Evolutionary conservation across 2,888 invertebrate genomes (phyloP), one percentile per base, ranked within the genome.

Genomic region (Thereva unica): DNA sequence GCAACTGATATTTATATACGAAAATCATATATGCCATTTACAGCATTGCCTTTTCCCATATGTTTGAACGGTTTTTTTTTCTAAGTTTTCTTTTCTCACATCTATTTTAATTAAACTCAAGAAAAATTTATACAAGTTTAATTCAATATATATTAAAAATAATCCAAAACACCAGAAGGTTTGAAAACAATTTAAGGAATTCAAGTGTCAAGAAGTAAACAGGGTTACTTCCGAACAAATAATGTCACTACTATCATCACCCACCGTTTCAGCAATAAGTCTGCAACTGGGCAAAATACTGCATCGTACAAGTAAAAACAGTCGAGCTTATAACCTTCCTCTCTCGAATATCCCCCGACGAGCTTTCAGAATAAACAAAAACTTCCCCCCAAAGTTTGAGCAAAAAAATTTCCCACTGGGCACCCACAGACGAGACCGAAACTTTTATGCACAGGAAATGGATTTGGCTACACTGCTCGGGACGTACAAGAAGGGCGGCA

Each of bases 211-310:
- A 61, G 50, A 44, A 23, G 10, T 12, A 61, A 61, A 50, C 49
- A 50, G 41, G 49, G 49, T n/a, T 49, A 41, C 47, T 41, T 50
- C 9, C 42, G 41, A 40, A 41, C 10, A 50, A 50, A 5, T 10
- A 34, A n/a, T 41, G 34, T 3, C 40, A 61, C 61, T 50, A 12
- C 4, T 8, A n/a, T 4, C 12, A 61, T 50, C 61, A 61, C 50
- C 50, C 61, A 34, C 40, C 61, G 50, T 23, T 9, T 40, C 50
- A 49, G 41, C 37, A 50, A 50, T 34, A 61, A 61, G 61, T 50
- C 47, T 61, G 61, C 61, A 50, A 61, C 61, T 61, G 50, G 61
- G 50, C 50, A 61, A 61, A 61, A 61, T 61, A 61, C 61, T 61
- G 61, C 61, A 61, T 61, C 61, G 61, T 50, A 23, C 23, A 23